phyloP scores from a whole-genome alignment of 2,888 invertebrate species.

The Apoda limacodes region DNA sequence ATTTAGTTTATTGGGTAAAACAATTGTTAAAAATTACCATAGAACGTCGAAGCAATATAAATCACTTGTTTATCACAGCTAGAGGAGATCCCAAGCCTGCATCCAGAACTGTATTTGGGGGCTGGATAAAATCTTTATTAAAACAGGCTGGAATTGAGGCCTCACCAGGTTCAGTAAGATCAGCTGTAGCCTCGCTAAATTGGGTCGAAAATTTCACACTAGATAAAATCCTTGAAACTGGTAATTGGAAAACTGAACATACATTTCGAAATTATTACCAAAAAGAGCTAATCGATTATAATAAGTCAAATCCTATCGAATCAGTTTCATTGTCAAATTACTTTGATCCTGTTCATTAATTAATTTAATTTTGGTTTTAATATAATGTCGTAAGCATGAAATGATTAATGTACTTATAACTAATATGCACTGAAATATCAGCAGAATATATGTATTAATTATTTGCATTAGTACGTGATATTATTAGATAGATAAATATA shows the following conservation, averaged over 20 bases:
- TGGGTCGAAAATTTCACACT: slow-evolving; percentile 6
- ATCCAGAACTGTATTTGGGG: slow-evolving; percentile 3
- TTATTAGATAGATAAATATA: too few relatives aligned
- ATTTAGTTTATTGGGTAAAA: neutral
- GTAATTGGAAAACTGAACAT: slow-evolving; percentile 8
- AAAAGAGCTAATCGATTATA: neutral
- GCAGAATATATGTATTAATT: too few relatives aligned
- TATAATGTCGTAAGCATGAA: too few relatives aligned
- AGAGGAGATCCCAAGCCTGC: neutral
- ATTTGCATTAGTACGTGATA: too few relatives aligned
- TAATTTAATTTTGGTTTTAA: too few relatives aligned
- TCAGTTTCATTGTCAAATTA: too few relatives aligned
- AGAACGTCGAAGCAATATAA: neutral
- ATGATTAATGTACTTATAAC: too few relatives aligned
- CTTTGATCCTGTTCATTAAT: too few relatives aligned
- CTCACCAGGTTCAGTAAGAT: slow-evolving; percentile 3
- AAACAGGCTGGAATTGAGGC: slow-evolving; percentile 4
- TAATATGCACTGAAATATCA: too few relatives aligned
- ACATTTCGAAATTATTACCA: slow-evolving; percentile 11
- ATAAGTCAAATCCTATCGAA: too few relatives aligned
- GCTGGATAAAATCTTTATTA: slow-evolving; percentile 3
- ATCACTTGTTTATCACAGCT: slow-evolving; percentile 3
- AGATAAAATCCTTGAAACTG: slow-evolving; percentile 4
- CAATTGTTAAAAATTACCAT: too few relatives aligned
- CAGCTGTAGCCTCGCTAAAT: slow-evolving; percentile 4